Percentiles rank a stretch among this genome's conserved stretches.
These are phyloP conservation scores for Burhinus oedicnemus DNA, from an alignment of 2,113 vertebrate species.

Conservation along the genomic window DNA sequence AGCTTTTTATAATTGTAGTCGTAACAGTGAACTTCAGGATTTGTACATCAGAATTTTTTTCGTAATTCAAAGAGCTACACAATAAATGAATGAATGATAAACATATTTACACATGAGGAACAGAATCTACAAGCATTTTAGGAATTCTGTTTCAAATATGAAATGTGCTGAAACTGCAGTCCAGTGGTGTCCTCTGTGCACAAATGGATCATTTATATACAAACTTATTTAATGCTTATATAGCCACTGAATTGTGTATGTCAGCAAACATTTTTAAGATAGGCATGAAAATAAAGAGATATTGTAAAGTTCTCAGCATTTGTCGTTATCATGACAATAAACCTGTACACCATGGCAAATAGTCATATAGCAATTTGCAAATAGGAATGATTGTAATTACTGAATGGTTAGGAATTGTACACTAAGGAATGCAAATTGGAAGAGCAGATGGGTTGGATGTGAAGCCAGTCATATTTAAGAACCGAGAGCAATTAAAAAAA, in stretches of 20 bases:
- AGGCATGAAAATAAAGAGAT: background rate
- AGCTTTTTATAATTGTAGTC: background rate
- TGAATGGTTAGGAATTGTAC: slow-evolving; percentile 36
- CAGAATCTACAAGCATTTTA: background rate
- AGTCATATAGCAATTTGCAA: background rate
- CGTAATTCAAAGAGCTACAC: background rate
- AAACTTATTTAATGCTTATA: background rate
- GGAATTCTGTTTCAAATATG: background rate
- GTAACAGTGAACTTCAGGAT: background rate
- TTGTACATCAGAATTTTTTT: background rate
- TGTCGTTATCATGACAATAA: background rate
- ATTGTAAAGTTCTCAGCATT: background rate
- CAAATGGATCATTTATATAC: background rate
- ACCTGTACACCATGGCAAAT: background rate
- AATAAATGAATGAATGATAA: background rate
- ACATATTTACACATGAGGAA: background rate
- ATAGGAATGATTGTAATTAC: background rate
- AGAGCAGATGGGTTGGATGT: background rate
- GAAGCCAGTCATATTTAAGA: slow-evolving; percentile 42
- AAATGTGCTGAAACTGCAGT: background rate
- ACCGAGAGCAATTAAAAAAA: slow-evolving; percentile 26
- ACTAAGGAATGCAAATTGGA: background rate
- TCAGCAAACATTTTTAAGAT: background rate
- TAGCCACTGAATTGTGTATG: background rate
- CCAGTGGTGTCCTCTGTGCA: background rate